Evolutionary conservation across 2,113 vertebrate species (phyloP), one percentile per base, ranked within the genome.

Genomic region (Salvator merianae): DNA sequence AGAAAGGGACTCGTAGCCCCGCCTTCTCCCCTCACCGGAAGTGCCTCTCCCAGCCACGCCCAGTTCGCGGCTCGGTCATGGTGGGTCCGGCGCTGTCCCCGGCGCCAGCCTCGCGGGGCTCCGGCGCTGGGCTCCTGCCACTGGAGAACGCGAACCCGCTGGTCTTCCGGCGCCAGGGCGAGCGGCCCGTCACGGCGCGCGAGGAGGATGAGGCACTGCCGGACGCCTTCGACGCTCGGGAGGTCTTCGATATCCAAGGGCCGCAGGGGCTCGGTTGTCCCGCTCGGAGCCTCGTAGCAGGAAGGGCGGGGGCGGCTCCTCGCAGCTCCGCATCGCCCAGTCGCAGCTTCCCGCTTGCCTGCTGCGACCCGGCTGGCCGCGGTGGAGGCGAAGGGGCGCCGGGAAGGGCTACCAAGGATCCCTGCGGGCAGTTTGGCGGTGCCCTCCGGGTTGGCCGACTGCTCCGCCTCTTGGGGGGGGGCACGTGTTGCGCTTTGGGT

Each of bases 161-260:
- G 68, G 96, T 97, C 62, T 98, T 96, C 62, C 94, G 96, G 82
- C 95, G 97, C 55, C 95, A 96, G 0, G 96, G 95, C 62, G 97
- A 97, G 88, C 94, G 97, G 85, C 94, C 94, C 2, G 92, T 96
- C 78, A 97, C 96, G 1, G 95, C 95, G 2, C 91, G 91, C n/a
- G 97, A 98, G 86, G 96, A 97, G 86, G 96, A 97, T 8, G 97
- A 97, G 6, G 91, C 96, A 82, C 89, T 96, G 81, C 93, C 92
- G 1, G 97, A 98, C 88, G 88, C 92, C 84, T 97, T 97, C 87
- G 97, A 98, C 38, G 96, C 95, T 86, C 91, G 97, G 20, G 96
- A 97, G 91, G 97, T 97, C 77, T 98, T 97, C 84, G 97, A 97
- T 98, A 98, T 97, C 97, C 96, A 94, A n/a, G n/a, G n/a, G n/a